Evolutionary conservation across 2,888 invertebrate species (phyloP).

Genomic region (Agrotis exclamationis): DNA sequence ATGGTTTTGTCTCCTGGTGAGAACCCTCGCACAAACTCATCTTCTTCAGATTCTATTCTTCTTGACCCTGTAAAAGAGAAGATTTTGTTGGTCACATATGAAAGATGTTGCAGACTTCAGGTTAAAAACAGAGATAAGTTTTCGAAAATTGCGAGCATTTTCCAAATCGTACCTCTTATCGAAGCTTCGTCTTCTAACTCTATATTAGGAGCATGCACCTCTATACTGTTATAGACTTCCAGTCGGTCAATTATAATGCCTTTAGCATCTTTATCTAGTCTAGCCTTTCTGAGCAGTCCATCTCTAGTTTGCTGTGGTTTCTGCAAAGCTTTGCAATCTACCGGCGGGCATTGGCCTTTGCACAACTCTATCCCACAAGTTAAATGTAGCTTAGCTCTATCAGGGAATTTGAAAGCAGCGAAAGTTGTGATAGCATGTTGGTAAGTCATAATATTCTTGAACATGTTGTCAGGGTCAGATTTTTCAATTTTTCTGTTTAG

Average conservation of each 20-base stretch:
- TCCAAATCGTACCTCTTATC: slow-evolving; percentile 81
- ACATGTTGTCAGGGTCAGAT: slow-evolving; percentile 81
- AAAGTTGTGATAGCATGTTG: slow-evolving; percentile 92
- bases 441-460: slow-evolving; percentile 88
- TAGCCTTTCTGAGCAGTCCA: slow-evolving; percentile 84
- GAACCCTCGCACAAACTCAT: slow-evolving; percentile 83
- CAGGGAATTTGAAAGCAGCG: slow-evolving; percentile 96
- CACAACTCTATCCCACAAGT: slow-evolving; percentile 95
- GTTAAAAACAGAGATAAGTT: too few relatives aligned
- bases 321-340: slow-evolving; percentile 88
- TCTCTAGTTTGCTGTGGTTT: slow-evolving; percentile 87
- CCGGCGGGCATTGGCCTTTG: slow-evolving; percentile 93
- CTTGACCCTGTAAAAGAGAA: slow-evolving; percentile 80
- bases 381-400: slow-evolving; percentile 94
- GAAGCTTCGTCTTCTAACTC: slow-evolving; percentile 93
- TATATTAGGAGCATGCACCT: slow-evolving; percentile 95
- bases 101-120: not conserved
- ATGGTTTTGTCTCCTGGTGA: slow-evolving; percentile 92
- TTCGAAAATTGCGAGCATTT: not conserved
- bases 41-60: slow-evolving; percentile 85
- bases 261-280: slow-evolving; percentile 89
- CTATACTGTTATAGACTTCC: slow-evolving; percentile 95
- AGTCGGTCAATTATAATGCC: slow-evolving; percentile 92
- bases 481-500: slow-evolving; percentile 77
- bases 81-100: not conserved